Percentiles rank a stretch among this genome's conserved stretches.
phyloP scores from a whole-genome alignment of 2,797 vertebrate genomes.

The Hippopotamyrus pictus region DNA sequence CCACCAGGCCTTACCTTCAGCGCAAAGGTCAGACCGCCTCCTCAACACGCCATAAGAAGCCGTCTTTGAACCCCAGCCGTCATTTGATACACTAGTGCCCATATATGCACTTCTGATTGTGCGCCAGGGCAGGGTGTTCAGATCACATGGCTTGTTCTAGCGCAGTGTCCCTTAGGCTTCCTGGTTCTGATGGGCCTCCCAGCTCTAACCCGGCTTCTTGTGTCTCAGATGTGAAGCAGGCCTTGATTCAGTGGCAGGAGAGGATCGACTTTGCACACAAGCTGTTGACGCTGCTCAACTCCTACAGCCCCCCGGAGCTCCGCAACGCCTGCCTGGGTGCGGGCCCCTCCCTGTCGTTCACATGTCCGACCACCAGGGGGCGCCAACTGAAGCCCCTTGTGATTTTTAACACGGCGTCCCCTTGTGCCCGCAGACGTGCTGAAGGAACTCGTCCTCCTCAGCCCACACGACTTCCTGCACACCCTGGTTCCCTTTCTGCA shows the following conservation, averaged over 20 bases:
- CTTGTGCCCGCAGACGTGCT: conserved; percentile 73
- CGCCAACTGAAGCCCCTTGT: background rate
- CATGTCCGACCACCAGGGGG: background rate
- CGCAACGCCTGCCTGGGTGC: conserved; percentile 91
- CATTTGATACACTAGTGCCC: background rate
- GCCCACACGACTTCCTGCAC: conserved; percentile 97
- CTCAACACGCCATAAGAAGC: background rate
- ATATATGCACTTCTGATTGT: background rate
- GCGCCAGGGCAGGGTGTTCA: background rate
- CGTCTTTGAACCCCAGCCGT: background rate
- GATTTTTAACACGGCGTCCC: background rate
- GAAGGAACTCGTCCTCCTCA: conserved; percentile 95
- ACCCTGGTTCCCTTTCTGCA: conserved; percentile 96
- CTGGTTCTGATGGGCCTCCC: background rate
- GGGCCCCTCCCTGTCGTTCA: background rate
- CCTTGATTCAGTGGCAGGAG: conserved; percentile 98
- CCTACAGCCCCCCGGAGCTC: conserved; percentile 92
- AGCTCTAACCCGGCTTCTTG: conserved; percentile 29
- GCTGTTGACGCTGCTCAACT: conserved; percentile 92
- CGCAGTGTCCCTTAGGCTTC: background rate
- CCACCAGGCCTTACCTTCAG: conserved; percentile 88
- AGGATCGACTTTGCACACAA: conserved; percentile 98
- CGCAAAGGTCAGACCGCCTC: conserved; percentile 79
- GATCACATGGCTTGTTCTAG: background rate
- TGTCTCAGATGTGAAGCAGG: conserved; percentile 91